Evolutionary conservation across 2,888 invertebrate species (phyloP), one percentile per base, ranked within the genome.

Genomic region (Orthosia gothica): DNA sequence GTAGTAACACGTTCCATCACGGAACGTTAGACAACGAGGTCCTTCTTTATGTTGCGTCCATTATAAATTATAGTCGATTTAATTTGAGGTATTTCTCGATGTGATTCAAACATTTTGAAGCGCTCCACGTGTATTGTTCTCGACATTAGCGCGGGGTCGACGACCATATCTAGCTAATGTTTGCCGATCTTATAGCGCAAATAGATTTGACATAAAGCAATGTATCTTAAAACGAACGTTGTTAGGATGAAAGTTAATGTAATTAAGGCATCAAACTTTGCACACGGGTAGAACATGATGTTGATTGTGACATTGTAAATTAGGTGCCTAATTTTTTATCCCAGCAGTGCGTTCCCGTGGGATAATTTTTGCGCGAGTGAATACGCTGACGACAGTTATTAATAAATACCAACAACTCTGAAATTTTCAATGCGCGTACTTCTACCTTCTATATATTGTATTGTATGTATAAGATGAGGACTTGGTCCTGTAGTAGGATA

Each of bases 81-180:
- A 87, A 89, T 90, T 89, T 90, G 88, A 91, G 63, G 59, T 70
- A 65, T 23, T 69, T 58, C 65, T 87, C 87, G 88, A 88, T 88
- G 90, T 91, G 89, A 85, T 87, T 88, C 69, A 89, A 90, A 89
- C 87, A 91, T 92, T 92, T 83, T 89, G 89, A 92, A 91, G 86
- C 90, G 90, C 87, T 91, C 90, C 90, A 92, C 93, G 91, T 91
- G 93, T 94, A 95, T 95, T 95, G 95, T 95, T 95, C 93, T 94
- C 93, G 92, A 92, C 92, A 94, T 95, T 95, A 93, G 93, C 92
- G 85, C 89, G 90, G 90, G 95, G 94, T 94, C 94, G 89, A 89
- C 87, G 95, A 94, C 94, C 94, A 89, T 84, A 84, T 90, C 92
- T 92, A 92, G 93, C 92, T 92, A 91, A 92, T 93, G 89, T 93